phyloP scores from a whole-genome alignment of 2,797 vertebrate genomes.

The Monodelphis domestica region DNA sequence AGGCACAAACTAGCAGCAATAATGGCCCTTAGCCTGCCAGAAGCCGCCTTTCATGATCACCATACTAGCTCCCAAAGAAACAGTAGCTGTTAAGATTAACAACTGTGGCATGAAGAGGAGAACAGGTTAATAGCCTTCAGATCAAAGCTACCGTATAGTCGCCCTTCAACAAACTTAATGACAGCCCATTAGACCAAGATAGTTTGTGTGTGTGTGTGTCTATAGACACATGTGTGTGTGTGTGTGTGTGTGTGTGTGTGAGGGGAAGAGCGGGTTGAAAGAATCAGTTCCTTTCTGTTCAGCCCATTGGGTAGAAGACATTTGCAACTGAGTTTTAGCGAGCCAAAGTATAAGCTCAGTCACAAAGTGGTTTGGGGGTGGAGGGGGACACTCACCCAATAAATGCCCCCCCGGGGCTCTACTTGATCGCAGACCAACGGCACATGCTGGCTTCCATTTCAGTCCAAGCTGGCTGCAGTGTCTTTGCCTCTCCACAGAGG shows the following conservation, averaged over 20 bases:
- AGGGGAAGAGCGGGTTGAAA: neutral
- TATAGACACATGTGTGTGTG: neutral
- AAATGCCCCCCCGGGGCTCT: slow-evolving; percentile 33
- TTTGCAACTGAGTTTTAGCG: slow-evolving; percentile 6
- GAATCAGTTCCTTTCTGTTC: neutral
- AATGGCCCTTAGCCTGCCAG: neutral
- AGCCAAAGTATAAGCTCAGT: slow-evolving; percentile 16
- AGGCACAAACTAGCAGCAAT: neutral
- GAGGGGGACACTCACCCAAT: slow-evolving; percentile 75
- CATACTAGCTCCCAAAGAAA: neutral
- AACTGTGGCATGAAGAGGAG: neutral
- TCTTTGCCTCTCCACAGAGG: neutral
- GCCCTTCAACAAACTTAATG: neutral
- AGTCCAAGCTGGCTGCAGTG: neutral
- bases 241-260: neutral
- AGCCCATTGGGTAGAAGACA: neutral
- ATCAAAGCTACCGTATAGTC: neutral
- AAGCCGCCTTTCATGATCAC: neutral
- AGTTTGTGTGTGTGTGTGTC: neutral
- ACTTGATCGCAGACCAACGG: slow-evolving; percentile 24
- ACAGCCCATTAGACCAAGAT: neutral
- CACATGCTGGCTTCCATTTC: slow-evolving; percentile 65
- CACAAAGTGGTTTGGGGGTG: neutral
- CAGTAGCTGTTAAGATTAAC: neutral
- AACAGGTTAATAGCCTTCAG: neutral